Conservation (phyloP, 2,797 vertebrate species). For the Perodicticus potto region DNA sequence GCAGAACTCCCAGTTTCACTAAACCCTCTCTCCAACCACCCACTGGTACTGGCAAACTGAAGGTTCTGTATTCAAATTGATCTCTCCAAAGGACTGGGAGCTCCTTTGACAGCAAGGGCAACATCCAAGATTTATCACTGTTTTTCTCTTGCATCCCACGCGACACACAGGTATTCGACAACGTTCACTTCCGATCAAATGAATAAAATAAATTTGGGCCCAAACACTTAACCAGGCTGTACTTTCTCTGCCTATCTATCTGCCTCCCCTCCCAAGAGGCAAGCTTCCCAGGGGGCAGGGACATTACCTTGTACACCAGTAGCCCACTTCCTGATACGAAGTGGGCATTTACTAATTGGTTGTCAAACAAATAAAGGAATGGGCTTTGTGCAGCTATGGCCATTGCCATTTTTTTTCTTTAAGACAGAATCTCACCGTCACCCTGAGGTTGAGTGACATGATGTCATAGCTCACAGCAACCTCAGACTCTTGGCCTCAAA, state of each 20-base stretch:
- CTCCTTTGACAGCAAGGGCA: rapidly evolving
- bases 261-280: not conserved
- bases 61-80: not conserved
- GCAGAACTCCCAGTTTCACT: not conserved
- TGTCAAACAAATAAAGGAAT: not conserved
- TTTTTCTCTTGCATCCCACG: rapidly evolving
- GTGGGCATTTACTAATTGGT: not conserved
- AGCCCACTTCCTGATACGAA: not conserved
- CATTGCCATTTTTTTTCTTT: not conserved
- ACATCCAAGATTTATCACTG: rapidly evolving
- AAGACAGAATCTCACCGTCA: too few species aligned
- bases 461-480: too few species aligned
- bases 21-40: rapidly evolving
- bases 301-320: too few species aligned
- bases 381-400: not conserved
- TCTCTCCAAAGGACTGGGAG: not conserved
- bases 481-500: too few species aligned
- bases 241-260: not conserved
- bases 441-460: too few species aligned
- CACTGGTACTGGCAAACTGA: not conserved
- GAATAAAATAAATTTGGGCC: not conserved
- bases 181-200: not conserved
- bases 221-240: rapidly evolving
- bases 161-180: rapidly evolving
- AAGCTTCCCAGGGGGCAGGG: not conserved